Percentiles rank a stretch among this genome's conserved stretches.
These are phyloP conservation scores for Mormyrus iriodes DNA, from an alignment of 2,113 vertebrate species.

Conservation along the genomic window DNA sequence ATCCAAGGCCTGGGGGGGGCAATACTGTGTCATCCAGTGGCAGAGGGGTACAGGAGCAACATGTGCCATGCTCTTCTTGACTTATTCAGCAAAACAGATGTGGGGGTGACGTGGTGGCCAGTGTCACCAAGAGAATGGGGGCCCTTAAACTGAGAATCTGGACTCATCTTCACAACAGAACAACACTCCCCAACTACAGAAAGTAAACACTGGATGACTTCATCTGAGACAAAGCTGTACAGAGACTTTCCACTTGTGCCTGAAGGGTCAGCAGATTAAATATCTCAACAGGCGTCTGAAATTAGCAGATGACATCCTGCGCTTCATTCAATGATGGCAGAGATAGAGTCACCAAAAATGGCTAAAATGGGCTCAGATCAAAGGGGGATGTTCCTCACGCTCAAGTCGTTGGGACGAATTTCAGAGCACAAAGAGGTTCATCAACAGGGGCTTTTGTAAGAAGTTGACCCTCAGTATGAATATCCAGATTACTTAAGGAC, in stretches of 20 bases:
- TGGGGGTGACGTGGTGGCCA: neutral
- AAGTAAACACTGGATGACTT: neutral
- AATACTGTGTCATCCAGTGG: neutral
- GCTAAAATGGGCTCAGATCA: neutral
- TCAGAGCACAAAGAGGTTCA: neutral
- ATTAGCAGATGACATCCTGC: neutral
- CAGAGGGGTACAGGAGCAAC: neutral
- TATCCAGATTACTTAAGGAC: neutral
- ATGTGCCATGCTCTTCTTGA: neutral
- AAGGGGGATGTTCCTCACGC: neutral
- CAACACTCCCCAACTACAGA: neutral
- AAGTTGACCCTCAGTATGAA: neutral
- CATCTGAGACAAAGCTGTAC: neutral
- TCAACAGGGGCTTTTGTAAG: neutral
- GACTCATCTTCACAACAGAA: neutral
- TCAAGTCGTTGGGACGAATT: neutral
- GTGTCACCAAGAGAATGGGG: neutral
- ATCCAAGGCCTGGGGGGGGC: neutral
- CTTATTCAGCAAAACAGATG: neutral
- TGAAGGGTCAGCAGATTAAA: neutral
- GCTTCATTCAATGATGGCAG: neutral
- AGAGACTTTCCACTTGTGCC: neutral
- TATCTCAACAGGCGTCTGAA: neutral
- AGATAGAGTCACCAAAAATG: neutral
- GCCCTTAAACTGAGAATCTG: neutral